Percentiles rank a stretch among this genome's conserved stretches.
phyloP scores from a whole-genome alignment of 2,888 invertebrate genomes.

The Coremacera marginata region DNA sequence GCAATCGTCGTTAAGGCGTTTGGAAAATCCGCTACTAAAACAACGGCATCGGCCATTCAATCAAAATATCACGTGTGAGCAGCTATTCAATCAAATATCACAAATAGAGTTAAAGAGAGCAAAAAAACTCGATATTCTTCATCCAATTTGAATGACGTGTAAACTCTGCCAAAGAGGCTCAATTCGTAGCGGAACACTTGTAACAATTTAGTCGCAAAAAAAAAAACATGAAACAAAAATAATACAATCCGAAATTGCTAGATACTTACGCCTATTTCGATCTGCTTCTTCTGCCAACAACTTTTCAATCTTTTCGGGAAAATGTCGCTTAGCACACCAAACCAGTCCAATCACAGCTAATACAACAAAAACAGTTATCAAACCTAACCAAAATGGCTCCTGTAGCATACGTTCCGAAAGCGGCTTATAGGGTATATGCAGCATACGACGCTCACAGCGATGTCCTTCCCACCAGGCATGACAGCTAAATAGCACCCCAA shows the following conservation, averaged over 20 bases:
- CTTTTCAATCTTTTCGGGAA: slow-evolving; percentile 88
- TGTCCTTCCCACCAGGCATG: slow-evolving; percentile 81
- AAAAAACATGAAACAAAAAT: neutral
- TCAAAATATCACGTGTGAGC: no score
- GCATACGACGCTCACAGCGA: slow-evolving; percentile 78
- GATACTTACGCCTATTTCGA: slow-evolving; percentile 76
- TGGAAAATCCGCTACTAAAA: no score
- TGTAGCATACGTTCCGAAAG: slow-evolving; percentile 85
- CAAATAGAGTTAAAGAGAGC: no score
- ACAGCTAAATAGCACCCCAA: slow-evolving; percentile 68
- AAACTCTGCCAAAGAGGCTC: neutral
- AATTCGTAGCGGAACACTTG: no score
- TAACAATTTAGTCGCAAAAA: no score
- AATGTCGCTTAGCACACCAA: slow-evolving; percentile 88
- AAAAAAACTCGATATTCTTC: no score
- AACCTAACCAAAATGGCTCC: slow-evolving; percentile 90
- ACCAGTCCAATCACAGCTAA: slow-evolving; percentile 83
- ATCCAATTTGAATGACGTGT: no score
- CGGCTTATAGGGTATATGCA: slow-evolving; percentile 79
- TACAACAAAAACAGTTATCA: slow-evolving; percentile 86
- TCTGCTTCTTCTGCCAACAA: slow-evolving; percentile 84
- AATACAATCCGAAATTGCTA: neutral
- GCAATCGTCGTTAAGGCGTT: no score
- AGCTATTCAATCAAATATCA: no score
- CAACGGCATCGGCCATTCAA: no score